Conservation (phyloP, 2,797 vertebrate species). For the Rhinichthys osculus region DNA sequence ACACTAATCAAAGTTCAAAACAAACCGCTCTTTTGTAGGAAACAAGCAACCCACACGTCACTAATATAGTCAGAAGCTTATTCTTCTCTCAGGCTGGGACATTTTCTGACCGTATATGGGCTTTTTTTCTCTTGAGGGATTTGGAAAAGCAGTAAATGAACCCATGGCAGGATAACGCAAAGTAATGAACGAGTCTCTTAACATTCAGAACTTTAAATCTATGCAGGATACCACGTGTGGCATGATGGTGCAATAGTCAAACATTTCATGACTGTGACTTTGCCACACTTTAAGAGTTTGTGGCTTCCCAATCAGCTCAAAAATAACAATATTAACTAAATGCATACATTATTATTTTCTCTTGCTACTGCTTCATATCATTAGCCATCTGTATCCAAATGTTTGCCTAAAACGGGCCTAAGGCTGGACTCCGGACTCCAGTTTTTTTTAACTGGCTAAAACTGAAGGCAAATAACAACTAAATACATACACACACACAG, state of each 20-base stretch:
- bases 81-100: background rate
- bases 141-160: conserved; percentile 12
- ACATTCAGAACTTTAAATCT: background rate
- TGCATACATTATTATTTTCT: background rate
- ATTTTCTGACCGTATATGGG: conserved; percentile 24
- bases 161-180: background rate
- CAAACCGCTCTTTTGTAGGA: background rate
- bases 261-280: background rate
- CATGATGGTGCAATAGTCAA: background rate
- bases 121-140: conserved; percentile 5
- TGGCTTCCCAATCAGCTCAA: background rate
- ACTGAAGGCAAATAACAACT: background rate
- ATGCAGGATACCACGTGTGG: background rate
- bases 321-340: conserved; percentile 4
- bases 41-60: background rate
- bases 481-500: background rate
- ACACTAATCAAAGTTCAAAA: background rate
- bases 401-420: background rate
- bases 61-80: background rate
- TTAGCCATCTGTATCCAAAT: background rate
- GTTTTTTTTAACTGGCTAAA: background rate
- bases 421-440: background rate
- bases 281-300: background rate
- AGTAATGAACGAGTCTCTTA: background rate
- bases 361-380: background rate